phyloP scores from a whole-genome alignment of 2,113 vertebrate genomes.

The Mus spicilegus region DNA sequence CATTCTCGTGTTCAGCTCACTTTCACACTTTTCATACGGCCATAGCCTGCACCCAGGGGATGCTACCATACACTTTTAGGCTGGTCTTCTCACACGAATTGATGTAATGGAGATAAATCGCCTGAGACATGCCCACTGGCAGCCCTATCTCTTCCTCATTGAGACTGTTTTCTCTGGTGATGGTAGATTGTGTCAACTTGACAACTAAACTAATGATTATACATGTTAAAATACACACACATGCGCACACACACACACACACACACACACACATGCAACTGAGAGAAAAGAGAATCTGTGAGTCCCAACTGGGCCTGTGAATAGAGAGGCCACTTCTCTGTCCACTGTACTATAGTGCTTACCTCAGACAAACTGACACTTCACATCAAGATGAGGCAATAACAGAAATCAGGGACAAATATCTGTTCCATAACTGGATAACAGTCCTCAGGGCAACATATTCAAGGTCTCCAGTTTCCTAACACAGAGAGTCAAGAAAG shows the following conservation, averaged over 20 bases:
- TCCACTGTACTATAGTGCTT: not conserved
- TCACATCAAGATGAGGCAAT: not conserved
- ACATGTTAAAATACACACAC: conserved; percentile 9
- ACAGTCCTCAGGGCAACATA: not conserved
- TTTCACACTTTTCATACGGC: not conserved
- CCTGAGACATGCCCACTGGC: too few species aligned
- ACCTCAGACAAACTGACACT: not conserved
- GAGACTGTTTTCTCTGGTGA: not conserved
- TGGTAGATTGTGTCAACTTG: not conserved
- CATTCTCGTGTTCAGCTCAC: not conserved
- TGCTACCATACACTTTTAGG: not conserved
- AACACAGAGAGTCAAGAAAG: not conserved
- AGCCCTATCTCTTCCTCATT: not conserved
- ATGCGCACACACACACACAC: not conserved
- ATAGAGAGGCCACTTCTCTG: not conserved
- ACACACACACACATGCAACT: not conserved
- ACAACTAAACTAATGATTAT: not conserved
- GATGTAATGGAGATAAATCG: not conserved
- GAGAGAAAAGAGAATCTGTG: not conserved
- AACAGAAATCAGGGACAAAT: conserved; percentile 1
- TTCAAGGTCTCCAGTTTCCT: conserved; percentile 17
- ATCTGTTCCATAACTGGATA: not conserved
- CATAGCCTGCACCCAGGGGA: not conserved
- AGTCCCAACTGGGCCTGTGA: not conserved
- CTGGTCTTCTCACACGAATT: not conserved